phyloP scores from a whole-genome alignment of 2,888 invertebrate genomes.

The Buathra laborator region DNA sequence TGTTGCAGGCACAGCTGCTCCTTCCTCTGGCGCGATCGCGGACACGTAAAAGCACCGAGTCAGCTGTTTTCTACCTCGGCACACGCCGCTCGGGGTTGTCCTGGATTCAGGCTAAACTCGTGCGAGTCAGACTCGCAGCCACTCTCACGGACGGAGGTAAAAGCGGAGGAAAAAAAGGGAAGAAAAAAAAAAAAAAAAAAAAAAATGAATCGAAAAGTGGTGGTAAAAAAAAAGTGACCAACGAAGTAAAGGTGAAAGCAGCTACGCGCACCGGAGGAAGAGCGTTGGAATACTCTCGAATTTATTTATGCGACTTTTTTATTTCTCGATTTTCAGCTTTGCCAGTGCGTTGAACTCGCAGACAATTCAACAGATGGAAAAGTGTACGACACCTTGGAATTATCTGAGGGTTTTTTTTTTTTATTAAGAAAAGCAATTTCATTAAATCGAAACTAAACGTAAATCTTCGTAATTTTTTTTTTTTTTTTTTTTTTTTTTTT shows the following conservation, averaged over 20 bases:
- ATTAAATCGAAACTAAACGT: too few relatives aligned
- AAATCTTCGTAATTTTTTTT: neutral
- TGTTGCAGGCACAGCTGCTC: slow-evolving; percentile 71
- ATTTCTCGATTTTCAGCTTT: too few relatives aligned
- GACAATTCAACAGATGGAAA: too few relatives aligned
- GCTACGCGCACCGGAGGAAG: too few relatives aligned
- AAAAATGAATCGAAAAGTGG: neutral
- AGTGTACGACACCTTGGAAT: too few relatives aligned
- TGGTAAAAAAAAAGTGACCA: slow-evolving; percentile 16
- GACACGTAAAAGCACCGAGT: slow-evolving; percentile 72
- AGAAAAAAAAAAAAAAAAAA: neutral
- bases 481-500: slow-evolving; percentile 20
- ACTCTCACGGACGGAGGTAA: neutral
- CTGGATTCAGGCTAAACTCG: neutral
- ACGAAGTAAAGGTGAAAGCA: neutral
- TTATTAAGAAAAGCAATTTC: too few relatives aligned
- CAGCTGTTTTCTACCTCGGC: slow-evolving; percentile 78
- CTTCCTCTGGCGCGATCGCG: slow-evolving; percentile 33
- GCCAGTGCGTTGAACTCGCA: too few relatives aligned
- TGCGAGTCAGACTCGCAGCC: neutral
- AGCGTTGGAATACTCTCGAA: too few relatives aligned
- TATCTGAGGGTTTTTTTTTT: too few relatives aligned
- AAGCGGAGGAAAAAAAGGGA: neutral
- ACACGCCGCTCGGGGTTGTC: slow-evolving; percentile 68
- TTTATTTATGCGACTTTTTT: too few relatives aligned